phyloP scores from a whole-genome alignment of 2,113 vertebrate species.

The Ceyx melanurus region DNA sequence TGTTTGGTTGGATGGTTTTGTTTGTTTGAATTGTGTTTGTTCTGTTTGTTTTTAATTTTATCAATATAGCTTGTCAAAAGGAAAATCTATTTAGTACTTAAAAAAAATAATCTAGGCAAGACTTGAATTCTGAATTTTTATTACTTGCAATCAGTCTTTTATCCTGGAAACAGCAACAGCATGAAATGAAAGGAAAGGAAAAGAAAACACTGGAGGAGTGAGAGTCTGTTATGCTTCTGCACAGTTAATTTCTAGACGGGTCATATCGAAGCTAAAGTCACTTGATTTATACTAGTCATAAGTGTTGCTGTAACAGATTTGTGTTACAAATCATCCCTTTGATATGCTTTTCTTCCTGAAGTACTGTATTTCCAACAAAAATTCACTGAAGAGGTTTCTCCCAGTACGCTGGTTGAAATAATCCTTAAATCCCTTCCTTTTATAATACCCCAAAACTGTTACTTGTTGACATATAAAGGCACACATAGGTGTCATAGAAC shows the following conservation, averaged over 20 bases:
- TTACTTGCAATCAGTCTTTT: neutral
- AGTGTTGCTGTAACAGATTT: slow-evolving; percentile 5
- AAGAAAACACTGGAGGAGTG: neutral
- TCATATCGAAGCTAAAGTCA: neutral
- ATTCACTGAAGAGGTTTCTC: neutral
- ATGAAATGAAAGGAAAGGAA: neutral
- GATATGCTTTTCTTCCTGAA: neutral
- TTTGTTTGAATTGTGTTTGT: too few species aligned
- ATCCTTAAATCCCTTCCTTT: neutral
- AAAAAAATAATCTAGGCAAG: neutral
- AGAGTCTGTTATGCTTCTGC: neutral
- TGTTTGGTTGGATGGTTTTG: too few species aligned
- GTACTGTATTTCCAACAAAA: neutral
- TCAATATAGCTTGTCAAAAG: neutral
- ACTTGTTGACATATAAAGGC: neutral
- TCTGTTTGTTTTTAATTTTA: neutral
- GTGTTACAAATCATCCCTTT: neutral
- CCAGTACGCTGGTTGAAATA: neutral
- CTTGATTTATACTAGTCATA: neutral
- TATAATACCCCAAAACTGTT: neutral
- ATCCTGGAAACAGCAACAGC: neutral
- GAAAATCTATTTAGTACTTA: neutral
- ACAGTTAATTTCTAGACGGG: neutral
- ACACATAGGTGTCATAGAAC: neutral
- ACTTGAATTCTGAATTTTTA: neutral